A percentile compares a stretch with the other conserved stretches of the same genome.
Conservation (phyloP, 1,140 invertebrate genomes). For the Littorina saxatilis region DNA sequence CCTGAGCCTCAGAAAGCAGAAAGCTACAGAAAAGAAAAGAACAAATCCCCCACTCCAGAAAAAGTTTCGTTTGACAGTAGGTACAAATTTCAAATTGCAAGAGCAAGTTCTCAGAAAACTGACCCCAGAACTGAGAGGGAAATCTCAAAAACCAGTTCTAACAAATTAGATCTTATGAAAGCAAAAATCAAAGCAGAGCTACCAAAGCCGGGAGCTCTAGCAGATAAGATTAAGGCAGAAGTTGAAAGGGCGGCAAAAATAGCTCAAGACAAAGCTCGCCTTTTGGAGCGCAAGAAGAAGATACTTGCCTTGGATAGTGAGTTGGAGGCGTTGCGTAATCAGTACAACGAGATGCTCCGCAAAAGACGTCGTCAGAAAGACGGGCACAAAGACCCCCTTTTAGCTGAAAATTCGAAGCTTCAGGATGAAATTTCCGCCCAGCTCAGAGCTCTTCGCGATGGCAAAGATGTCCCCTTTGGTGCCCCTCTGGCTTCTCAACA, state of each 20-base stretch:
- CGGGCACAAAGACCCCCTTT: conserved; percentile 70
- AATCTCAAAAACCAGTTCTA: neutral
- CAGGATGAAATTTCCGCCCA: conserved; percentile 69
- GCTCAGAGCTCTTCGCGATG: conserved; percentile 43
- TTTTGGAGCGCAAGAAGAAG: conserved; percentile 40
- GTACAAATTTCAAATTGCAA: neutral
- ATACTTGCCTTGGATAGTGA: conserved; percentile 61
- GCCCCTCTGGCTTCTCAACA: neutral
- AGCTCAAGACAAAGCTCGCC: conserved; percentile 48
- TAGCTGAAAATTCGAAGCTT: conserved; percentile 69
- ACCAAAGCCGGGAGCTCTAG: neutral
- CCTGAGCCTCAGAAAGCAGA: neutral
- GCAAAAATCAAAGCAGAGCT: neutral
- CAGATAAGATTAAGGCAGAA: neutral
- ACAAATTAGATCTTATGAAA: neutral
- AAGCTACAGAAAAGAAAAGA: neutral
- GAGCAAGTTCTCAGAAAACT: neutral
- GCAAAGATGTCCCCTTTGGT: conserved; percentile 28
- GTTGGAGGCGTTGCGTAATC: conserved; percentile 60
- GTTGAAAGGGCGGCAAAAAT: conserved; percentile 14
- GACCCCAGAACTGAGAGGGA: neutral
- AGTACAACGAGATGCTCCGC: conserved; percentile 71
- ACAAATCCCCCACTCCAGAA: neutral
- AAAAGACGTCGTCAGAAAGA: conserved; percentile 68
- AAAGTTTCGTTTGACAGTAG: neutral